Conservation (phyloP, 2,888 invertebrate species). For the Dinocampus coccinellae region DNA sequence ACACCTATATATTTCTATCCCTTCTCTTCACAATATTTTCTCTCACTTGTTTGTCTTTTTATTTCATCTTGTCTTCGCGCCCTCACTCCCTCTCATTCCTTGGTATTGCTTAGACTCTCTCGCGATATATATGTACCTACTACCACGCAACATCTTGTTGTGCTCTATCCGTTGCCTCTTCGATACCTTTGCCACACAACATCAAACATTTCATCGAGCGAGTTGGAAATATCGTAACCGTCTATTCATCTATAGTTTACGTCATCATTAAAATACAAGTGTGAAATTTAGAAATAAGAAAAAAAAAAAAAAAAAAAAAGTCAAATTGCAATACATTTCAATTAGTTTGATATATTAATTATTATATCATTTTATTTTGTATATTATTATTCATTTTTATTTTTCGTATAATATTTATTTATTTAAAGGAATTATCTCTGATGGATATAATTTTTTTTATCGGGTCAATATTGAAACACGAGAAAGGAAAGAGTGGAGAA, state of each 20-base stretch:
- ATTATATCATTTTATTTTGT: too few relatives aligned
- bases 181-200: neutral
- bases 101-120: neutral
- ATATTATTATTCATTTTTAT: too few relatives aligned
- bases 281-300: neutral
- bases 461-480: too few relatives aligned
- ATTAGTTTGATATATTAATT: too few relatives aligned
- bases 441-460: too few relatives aligned
- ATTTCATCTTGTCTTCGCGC: slow-evolving; percentile 11
- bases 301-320: too few relatives aligned
- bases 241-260: neutral
- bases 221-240: neutral
- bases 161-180: slow-evolving; percentile 17
- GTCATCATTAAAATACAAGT: neutral
- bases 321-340: too few relatives aligned
- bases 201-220: slow-evolving; percentile 8
- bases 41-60: slow-evolving; percentile 13
- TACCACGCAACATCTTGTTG: slow-evolving; percentile 3
- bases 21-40: neutral
- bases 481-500: too few relatives aligned
- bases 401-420: too few relatives aligned
- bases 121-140: slow-evolving; percentile 33
- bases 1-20: neutral
- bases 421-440: too few relatives aligned
- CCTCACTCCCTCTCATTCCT: slow-evolving; percentile 3